Base-by-base conservation (phyloP, 2,797 vertebrate genomes). In the Hoplostethus atlanticus region DNA sequence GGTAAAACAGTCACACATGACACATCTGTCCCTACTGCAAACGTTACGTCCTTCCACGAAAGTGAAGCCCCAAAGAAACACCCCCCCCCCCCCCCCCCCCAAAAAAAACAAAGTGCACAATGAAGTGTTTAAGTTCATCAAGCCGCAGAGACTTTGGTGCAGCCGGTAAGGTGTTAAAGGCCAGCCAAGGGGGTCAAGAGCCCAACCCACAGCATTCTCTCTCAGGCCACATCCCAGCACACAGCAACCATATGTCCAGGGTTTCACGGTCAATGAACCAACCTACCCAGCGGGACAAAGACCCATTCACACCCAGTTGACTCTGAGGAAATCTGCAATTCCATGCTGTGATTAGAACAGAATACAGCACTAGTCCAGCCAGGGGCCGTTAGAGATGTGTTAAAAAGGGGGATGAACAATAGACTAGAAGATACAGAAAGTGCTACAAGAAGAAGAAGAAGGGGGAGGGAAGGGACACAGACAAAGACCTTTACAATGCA, bases 81-180 rank as follows among this genome's bases (percentile, higher is more conserved):
- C 86, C 76, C 6, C 71, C 80, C 73, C 69, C n/a, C 13, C 11
- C 25, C 58, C 13, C 38, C 30, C 16, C 13, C 46, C 51, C 47
- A 47, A 36, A 48, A 36, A 50, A 59, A 76, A 80, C 68, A 83
- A 59, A 73, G 66, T 5, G 10, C 74, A 91, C 86, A 91, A 92
- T 93, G 76, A 93, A 89, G 91, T 94, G 93, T 93, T 95, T 94
- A 94, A 95, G 88, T 93, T 92, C 78, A 94, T 94, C 87, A 90
- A 73, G 64, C 85, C 62, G 12, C 81, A 21, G 21, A 89, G 87
- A 91, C 85, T 77, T 76, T 7, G 63, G 59, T 84, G 76, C 87
- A 81, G 81, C 82, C 80, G 50, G 73, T 78, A 76, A 92, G 81
- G 91, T 90, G 93, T 86, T 85, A 90, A 89, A 90, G 88, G 89